phyloP scores from a whole-genome alignment of 2,888 invertebrate species.

The Lampropteryx suffumata region DNA sequence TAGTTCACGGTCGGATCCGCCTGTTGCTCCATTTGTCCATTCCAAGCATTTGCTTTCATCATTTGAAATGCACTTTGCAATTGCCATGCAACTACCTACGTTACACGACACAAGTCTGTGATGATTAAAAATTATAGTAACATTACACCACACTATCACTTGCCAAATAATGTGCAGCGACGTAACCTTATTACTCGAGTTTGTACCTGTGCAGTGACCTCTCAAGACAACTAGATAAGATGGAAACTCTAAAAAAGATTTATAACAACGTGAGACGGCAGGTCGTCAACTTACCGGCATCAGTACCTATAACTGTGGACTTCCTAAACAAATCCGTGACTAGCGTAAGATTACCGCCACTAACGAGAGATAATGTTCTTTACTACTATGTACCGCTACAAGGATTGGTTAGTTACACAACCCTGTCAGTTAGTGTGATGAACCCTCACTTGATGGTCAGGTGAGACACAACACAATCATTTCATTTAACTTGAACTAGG shows the following conservation, averaged over 20 bases:
- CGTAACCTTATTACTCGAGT: slow-evolving; percentile 54
- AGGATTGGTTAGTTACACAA: slow-evolving; percentile 89
- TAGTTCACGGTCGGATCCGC: neutral
- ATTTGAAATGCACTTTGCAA: slow-evolving; percentile 23
- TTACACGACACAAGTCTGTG: slow-evolving; percentile 28
- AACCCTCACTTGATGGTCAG: slow-evolving; percentile 90
- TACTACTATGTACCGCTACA: slow-evolving; percentile 90
- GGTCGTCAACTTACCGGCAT: slow-evolving; percentile 53
- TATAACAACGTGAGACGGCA: slow-evolving; percentile 59
- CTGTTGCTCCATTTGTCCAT: neutral
- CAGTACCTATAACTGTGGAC: slow-evolving; percentile 64
- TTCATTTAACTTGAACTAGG: too few species aligned
- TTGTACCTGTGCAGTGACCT: slow-evolving; percentile 38
- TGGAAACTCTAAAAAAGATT: slow-evolving; percentile 72
- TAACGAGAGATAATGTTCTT: slow-evolving; percentile 87
- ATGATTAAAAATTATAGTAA: slow-evolving; percentile 46
- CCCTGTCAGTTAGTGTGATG: slow-evolving; percentile 92
- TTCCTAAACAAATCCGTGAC: slow-evolving; percentile 64
- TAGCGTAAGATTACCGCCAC: slow-evolving; percentile 83
- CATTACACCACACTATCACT: slow-evolving; percentile 58
- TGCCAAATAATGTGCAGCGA: slow-evolving; percentile 76
- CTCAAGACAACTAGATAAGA: slow-evolving; percentile 36
- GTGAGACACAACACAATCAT: slow-evolving; percentile 52
- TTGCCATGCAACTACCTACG: too few species aligned
- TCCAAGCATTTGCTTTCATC: neutral